A percentile compares a stretch with the other conserved stretches of the same genome.
Evolutionary conservation across 2,797 vertebrate species (phyloP).

Genomic region (Pteropus rufus): DNA sequence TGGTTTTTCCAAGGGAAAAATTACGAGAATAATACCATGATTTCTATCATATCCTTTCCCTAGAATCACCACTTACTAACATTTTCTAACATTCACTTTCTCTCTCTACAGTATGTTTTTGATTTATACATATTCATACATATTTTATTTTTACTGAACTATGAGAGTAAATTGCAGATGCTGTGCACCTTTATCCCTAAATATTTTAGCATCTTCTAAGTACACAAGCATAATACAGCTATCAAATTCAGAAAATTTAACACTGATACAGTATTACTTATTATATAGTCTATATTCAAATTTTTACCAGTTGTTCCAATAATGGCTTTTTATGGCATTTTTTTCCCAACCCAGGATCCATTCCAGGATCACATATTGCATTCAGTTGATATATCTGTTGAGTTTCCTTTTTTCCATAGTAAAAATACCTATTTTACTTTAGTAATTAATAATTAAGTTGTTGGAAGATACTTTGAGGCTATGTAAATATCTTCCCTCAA

Average conservation of each 20-base stretch:
- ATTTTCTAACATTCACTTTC: background rate
- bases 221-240: background rate
- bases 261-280: background rate
- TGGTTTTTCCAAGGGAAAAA: background rate
- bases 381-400: background rate
- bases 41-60: background rate
- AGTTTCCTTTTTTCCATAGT: background rate
- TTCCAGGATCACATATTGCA: background rate
- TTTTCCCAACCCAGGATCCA: background rate
- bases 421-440: background rate
- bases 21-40: background rate
- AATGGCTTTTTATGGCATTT: background rate
- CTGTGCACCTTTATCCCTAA: background rate
- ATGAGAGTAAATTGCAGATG: background rate
- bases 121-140: background rate
- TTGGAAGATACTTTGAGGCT: background rate
- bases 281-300: background rate
- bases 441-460: conserved; percentile 4
- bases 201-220: background rate
- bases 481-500: background rate
- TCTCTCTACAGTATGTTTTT: background rate
- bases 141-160: background rate
- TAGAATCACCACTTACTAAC: background rate
- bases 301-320: background rate
- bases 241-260: background rate